Evolutionary conservation across 2,888 invertebrate species (phyloP), one percentile per base, ranked within the genome.

Genomic region (Adineta ricciae): DNA sequence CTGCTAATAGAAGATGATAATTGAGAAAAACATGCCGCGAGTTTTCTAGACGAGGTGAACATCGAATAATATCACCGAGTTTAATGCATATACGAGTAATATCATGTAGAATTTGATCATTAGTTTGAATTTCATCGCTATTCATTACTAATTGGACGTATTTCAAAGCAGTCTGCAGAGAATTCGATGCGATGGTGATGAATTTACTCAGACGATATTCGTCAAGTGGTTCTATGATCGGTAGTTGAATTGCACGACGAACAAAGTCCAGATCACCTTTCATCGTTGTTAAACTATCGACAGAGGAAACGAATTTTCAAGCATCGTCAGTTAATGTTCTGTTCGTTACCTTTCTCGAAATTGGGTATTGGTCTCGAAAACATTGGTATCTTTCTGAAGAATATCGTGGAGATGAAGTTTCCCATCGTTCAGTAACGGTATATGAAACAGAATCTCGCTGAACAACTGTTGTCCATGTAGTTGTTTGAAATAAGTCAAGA

Each of bases 101-200:
- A 38, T 78, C 78, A 41, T 78, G 78, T 78, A 78, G 8, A 78
- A 38, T 41, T n/a, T 78, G 78, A 78, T 78, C 78, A n/a, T 41
- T 41, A 7, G 78, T 41, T n/a, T n/a, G 3, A 9, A 41, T 38
- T n/a, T 38, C 41, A 24, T 41, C 9, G n/a, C 21, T 78, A 41
- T 38, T 78, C 3, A 41, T 38, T 1, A 9, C 78, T 41, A 78
- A 41, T 36, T 21, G 41, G 11, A 78, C n/a, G 41, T 41, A 78
- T 41, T 24, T 41, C 5, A 78, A 41, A 24, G 41, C 41, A 41
- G 41, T 78, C 24, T 11, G 14, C 7, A 78, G 11, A 24, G 78
- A 78, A 78, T 78, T 78, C 2, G 41, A 41, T n/a, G n/a, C 0
- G 0, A 78, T 38, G 9, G n/a, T 24, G 3, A 78, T n/a, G 24